Evolutionary conservation across 2,113 vertebrate species (phyloP).

Genomic region (Xiphophorus maculatus): DNA sequence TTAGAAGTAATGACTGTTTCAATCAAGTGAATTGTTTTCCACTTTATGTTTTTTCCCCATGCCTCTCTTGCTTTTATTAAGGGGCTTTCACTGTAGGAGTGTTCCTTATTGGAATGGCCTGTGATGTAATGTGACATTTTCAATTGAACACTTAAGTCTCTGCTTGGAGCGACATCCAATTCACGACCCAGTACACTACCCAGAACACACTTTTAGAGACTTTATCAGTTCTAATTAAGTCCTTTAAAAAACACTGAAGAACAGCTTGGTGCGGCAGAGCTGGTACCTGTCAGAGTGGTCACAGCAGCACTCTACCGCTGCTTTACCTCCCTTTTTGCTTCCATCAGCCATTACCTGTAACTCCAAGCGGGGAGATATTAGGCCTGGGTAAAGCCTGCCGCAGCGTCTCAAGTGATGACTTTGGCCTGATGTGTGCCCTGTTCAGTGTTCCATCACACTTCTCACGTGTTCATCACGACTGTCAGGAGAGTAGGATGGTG

Average conservation of each 20-base stretch:
- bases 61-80: constrained; percentile 1
- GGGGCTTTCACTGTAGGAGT: neutral
- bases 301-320: constrained; percentile 9
- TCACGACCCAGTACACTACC: neutral
- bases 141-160: constrained; percentile 34
- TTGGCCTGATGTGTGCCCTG: constrained; percentile 13
- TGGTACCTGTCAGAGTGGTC: neutral
- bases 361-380: constrained; percentile 38
- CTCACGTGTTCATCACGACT: constrained; percentile 32
- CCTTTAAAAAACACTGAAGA: constrained; percentile 13
- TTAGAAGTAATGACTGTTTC: constrained; percentile 19
- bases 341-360: constrained; percentile 36
- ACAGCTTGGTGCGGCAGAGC: constrained; percentile 1
- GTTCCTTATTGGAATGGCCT: constrained; percentile 18
- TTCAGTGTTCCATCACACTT: constrained; percentile 22
- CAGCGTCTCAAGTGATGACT: constrained; percentile 39
- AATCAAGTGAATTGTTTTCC: constrained; percentile 2
- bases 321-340: constrained; percentile 37
- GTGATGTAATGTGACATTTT: constrained; percentile 32
- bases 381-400: constrained; percentile 38
- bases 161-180: constrained; percentile 10
- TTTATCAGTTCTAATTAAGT: constrained; percentile 48
- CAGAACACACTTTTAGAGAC: neutral
- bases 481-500: constrained; percentile 30
- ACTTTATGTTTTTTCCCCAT: neutral